A percentile compares a stretch with the other conserved stretches of the same genome.
These are phyloP conservation scores for Saccostrea glomerata DNA, from an alignment of 1,140 invertebrate genomes.

Conservation along the genomic window DNA sequence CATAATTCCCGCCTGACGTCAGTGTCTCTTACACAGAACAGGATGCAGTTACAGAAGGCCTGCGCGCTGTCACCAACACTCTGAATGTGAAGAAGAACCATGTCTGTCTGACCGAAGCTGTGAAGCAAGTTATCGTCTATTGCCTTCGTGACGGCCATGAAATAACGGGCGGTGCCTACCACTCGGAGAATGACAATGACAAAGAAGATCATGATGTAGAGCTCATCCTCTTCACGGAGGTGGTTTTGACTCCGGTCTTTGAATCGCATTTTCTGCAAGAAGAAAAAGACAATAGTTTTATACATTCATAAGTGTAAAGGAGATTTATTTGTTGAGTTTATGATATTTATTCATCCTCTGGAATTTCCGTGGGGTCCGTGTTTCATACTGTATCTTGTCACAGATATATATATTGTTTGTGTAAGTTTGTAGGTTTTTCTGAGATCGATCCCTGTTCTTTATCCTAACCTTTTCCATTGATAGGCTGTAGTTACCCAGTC, in stretches of 20 bases:
- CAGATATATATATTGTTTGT: too few species aligned
- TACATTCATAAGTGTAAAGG: too few species aligned
- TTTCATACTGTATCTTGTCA: too few species aligned
- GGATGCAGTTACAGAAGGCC: conserved; percentile 58
- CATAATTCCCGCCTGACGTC: conserved; percentile 37
- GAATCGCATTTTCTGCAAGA: not conserved
- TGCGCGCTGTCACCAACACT: conserved; percentile 55
- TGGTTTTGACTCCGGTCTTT: not conserved
- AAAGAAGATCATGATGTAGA: conserved; percentile 45
- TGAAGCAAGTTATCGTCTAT: not conserved
- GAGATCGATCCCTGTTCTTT: too few species aligned
- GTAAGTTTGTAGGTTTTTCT: too few species aligned
- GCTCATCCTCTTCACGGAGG: conserved; percentile 51
- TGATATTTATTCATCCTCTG: too few species aligned
- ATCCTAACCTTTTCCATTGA: too few species aligned
- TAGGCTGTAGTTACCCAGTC: too few species aligned
- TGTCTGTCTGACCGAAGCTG: not conserved
- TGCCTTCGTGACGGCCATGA: not conserved
- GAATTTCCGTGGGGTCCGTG: too few species aligned
- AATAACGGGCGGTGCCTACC: conserved; percentile 54
- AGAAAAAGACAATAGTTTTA: not conserved
- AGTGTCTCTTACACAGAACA: conserved; percentile 56
- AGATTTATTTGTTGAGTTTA: too few species aligned
- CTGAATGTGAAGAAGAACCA: conserved; percentile 54
- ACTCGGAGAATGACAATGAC: conserved; percentile 52